Conservation (phyloP, 2,113 vertebrate genomes). For the Parus major region DNA sequence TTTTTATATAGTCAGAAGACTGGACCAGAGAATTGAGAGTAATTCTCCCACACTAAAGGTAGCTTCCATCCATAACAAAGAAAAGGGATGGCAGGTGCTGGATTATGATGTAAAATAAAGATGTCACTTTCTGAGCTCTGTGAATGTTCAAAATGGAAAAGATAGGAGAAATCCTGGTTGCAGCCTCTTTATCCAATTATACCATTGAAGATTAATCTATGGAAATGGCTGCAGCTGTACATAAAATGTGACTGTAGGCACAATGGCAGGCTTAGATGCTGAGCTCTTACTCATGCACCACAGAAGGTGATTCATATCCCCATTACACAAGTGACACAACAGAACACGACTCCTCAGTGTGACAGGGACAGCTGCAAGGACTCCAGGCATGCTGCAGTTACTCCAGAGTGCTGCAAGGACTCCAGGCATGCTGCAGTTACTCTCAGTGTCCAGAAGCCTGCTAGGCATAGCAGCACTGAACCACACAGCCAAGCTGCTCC, state of each 20-base stretch:
- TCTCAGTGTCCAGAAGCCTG: background rate
- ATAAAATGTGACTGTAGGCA: background rate
- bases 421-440: background rate
- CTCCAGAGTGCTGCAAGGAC: background rate
- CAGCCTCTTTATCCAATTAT: background rate
- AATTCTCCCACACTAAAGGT: background rate
- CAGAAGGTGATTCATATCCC: background rate
- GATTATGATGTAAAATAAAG: background rate
- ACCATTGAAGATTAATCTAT: background rate
- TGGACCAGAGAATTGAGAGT: background rate
- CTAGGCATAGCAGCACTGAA: background rate
- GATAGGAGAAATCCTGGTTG: background rate
- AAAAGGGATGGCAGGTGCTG: background rate
- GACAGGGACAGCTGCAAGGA: background rate
- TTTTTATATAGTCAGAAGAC: background rate
- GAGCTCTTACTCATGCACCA: background rate
- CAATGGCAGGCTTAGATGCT: background rate
- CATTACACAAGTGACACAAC: background rate
- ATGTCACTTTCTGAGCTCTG: background rate
- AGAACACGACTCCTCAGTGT: background rate
- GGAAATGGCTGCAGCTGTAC: conserved; percentile 28
- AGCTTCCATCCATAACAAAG: background rate
- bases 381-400: background rate
- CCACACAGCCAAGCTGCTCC: background rate
- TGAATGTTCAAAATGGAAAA: background rate